A percentile compares a stretch with the other conserved stretches of the same genome.
Conservation (phyloP, 2,888 invertebrate genomes). For the Cheiracanthium punctorium region DNA sequence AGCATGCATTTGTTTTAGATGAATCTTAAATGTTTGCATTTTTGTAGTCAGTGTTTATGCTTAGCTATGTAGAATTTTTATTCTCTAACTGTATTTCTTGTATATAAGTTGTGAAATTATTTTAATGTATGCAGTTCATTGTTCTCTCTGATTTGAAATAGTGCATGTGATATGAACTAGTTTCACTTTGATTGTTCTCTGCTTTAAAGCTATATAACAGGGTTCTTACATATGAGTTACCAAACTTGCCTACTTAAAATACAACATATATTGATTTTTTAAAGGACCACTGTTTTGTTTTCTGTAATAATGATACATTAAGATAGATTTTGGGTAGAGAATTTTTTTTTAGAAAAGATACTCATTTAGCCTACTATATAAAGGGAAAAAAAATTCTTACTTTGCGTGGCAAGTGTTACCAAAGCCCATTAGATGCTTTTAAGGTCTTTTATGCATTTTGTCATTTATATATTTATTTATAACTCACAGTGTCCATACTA, state of each 20-base stretch:
- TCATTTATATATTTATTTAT: too few relatives aligned
- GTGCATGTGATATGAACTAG: not conserved
- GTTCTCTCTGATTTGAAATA: not conserved
- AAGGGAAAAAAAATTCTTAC: not conserved
- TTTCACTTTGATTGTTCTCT: not conserved
- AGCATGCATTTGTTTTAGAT: too few relatives aligned
- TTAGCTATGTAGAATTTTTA: not conserved
- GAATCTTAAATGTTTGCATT: not conserved
- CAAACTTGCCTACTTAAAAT: not conserved
- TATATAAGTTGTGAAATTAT: not conserved
- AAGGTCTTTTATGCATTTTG: too few relatives aligned
- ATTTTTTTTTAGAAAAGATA: too few relatives aligned
- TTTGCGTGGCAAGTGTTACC: not conserved
- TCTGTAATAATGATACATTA: too few relatives aligned
- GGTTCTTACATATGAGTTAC: not conserved
- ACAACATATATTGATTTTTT: not conserved
- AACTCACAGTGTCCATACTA: too few relatives aligned
- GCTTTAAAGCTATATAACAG: not conserved
- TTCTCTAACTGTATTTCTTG: not conserved
- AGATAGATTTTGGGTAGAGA: too few relatives aligned
- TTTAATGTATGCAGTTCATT: not conserved
- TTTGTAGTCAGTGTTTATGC: not conserved
- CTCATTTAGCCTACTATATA: not conserved
- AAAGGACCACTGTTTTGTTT: not conserved
- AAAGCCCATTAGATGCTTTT: too few relatives aligned